phyloP scores from a whole-genome alignment of 2,888 invertebrate genomes.

The Ceramica pisi region DNA sequence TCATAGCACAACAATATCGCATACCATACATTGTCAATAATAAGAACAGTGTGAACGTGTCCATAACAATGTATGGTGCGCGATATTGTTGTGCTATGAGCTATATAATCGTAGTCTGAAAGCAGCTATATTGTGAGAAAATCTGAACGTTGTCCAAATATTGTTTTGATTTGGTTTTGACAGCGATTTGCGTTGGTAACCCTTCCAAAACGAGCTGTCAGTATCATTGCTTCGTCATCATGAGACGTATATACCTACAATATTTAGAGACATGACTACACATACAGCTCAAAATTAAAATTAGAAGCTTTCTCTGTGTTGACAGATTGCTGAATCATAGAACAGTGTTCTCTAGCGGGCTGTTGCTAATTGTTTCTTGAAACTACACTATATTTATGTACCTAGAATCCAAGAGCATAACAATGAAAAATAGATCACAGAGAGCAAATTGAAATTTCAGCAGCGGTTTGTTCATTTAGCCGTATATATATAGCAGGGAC shows the following conservation, averaged over 20 bases:
- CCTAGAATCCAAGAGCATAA: conserved; percentile 6
- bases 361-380: conserved; percentile 11
- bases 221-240: not conserved
- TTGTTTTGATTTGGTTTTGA: not conserved
- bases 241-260: not conserved
- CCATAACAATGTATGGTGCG: too few species aligned
- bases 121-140: too few species aligned
- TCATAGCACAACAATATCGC: too few species aligned
- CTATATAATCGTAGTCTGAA: too few species aligned
- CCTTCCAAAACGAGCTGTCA: not conserved
- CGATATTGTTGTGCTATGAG: too few species aligned
- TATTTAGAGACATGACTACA: not conserved
- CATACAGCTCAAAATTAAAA: not conserved
- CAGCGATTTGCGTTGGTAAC: not conserved
- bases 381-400: conserved; percentile 7
- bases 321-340: conserved; percentile 18
- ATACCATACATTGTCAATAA: too few species aligned
- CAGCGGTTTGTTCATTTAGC: conserved; percentile 9
- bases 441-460: conserved; percentile 36
- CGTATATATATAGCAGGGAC: not conserved
- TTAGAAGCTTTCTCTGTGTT: conserved; percentile 15
- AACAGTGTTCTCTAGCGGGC: not conserved
- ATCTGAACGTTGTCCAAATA: not conserved
- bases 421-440: conserved; percentile 38
- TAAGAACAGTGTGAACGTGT: too few species aligned